Evolutionary conservation across 2,888 invertebrate genomes (phyloP), one percentile per base, ranked within the genome.

Genomic region (Noctua fimbriata): DNA sequence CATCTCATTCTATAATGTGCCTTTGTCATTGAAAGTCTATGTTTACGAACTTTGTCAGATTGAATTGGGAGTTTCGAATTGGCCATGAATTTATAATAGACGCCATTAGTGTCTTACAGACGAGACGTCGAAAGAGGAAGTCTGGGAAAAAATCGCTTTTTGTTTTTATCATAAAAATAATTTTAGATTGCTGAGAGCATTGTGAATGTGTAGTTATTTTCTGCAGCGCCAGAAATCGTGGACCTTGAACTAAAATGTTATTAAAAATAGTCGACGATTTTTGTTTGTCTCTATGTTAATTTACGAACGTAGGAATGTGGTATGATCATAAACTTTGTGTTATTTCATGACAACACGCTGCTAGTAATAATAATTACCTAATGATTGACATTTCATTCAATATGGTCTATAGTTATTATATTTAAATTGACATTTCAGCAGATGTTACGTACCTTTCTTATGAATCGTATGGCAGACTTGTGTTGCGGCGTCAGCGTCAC

Each of bases 391-490:
- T 73, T 66, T 69, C 18, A 71, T 60, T 44, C 44, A 41, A 41
- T 63, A 79, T 41, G 28, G 10, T 67, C 14, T 36, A 49, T 18
- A 36, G 18, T 9, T 67, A 58, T 28, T 60, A 79, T 32, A 32
- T 47, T 52, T 55, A 52, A 65, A 66, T 18, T 28, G 28, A 16
- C 58, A 28, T 69, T 32, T 78, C 60, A 44, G 71, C 47, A 58
- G 49, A 76, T 55, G 28, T 78, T 84, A 95, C 97, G 96, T 97
- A 98, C 98, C 98, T 99, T 99, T 96, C 99, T 97, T 94, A 99
- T 98, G 89, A 99, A 98, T 93, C 99, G 97, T 94, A 99, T 99
- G 89, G 98, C 99, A 88, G 98, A 98, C 97, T 99, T 99, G 95
- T 99, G 98, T 92, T 96, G 98, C 92, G 98, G 98, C 82, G 99